Evolutionary conservation across 2,797 vertebrate genomes (phyloP), one percentile per base, ranked within the genome.

Genomic region (Anomalospiza imberbis): DNA sequence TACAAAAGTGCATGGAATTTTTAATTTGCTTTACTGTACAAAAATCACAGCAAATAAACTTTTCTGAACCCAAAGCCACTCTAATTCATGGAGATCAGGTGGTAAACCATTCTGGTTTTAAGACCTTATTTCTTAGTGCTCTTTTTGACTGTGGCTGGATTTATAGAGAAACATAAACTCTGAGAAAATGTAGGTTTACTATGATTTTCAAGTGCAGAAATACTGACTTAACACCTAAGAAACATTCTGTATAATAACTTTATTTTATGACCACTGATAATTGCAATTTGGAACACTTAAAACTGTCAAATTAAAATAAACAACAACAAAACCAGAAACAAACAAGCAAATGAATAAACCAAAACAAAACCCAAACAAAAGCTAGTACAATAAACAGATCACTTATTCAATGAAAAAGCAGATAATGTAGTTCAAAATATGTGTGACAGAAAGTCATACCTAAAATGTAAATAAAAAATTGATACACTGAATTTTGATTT

Each of bases 351-450:
- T 4, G 1, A 61, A 54, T 29, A 53, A 88, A 24, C 16, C 22
- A 61, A 67, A 47, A 16, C 2, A 26, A 81, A 40, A 26, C 10
- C 12, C 29, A 47, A 61, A 48, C 7, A 68, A 67, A 75, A 81
- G 68, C 44, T 79, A 79, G 32, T 80, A 72, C 11, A 53, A 71
- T 75, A 75, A 77, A 83, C 36, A 85, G 62, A 85, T 90, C 75
- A 76, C 66, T 97, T 95, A 89, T 77, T 96, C 95, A 75, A 85
- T 12, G 58, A 96, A 81, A 97, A 96, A 85, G 48, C 21, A 95
- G 81, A 93, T 85, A 95, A 93, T 70, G 75, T 48, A 78, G 57
- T 79, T 97, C 62, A 65, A 95, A 93, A 51, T 70, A 92, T 16
- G 32, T 75, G 20, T 83, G 47, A 67, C 19, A 84, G 81, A 55